Percentiles rank a stretch among this genome's conserved stretches.
Evolutionary conservation across 2,888 invertebrate genomes (phyloP).

Genomic region (Coenonympha arcania): DNA sequence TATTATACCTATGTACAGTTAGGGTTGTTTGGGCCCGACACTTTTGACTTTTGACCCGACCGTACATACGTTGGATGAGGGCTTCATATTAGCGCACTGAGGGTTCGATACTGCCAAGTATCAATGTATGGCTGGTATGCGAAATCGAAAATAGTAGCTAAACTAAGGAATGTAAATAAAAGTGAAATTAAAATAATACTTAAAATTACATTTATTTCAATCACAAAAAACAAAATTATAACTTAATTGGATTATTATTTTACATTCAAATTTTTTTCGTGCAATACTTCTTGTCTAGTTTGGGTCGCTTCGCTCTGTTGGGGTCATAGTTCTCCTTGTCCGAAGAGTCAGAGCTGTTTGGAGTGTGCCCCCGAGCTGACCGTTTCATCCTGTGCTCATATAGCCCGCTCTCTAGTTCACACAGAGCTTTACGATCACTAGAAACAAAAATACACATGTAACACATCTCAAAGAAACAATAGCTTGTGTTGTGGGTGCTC

Average conservation of each 20-base stretch:
- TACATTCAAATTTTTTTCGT: conserved; percentile 19
- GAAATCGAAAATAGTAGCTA: no score
- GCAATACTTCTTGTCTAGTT: conserved; percentile 27
- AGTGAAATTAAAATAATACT: neutral
- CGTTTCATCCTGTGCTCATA: conserved; percentile 34
- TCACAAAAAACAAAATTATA: no score
- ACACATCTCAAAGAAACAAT: conserved; percentile 8
- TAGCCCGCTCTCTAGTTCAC: conserved; percentile 36
- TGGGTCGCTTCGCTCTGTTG: conserved; percentile 42
- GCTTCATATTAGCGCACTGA: no score
- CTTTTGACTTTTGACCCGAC: no score
- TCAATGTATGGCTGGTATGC: no score
- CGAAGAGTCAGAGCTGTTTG: conserved; percentile 59
- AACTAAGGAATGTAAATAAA: neutral
- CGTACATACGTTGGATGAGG: no score
- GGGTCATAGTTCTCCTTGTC: conserved; percentile 67
- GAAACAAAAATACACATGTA: conserved; percentile 32
- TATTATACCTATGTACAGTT: no score
- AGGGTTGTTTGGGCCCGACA: no score
- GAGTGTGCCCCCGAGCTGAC: conserved; percentile 44
- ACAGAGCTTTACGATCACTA: conserved; percentile 46
- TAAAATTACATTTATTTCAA: neutral
- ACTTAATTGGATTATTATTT: no score
- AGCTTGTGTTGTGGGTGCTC: no score
- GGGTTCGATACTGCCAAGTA: no score